Conservation (phyloP, 2,797 vertebrate species). For the Borostomias antarcticus region DNA sequence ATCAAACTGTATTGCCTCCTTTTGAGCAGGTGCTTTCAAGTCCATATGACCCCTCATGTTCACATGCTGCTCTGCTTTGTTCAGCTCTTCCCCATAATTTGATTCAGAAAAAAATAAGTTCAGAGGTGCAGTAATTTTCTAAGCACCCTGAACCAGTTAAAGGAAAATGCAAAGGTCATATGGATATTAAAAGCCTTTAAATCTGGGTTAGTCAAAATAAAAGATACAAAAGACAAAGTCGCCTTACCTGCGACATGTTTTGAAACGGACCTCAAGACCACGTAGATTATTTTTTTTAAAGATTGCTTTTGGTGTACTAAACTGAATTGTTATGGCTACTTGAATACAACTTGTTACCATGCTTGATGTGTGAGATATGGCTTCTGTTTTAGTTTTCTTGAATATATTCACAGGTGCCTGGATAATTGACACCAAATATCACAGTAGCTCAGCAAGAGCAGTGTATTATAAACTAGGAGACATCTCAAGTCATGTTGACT, state of each 20-base stretch:
- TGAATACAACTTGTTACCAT: constrained; percentile 9
- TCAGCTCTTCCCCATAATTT: too few relatives aligned
- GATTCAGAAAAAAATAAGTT: not conserved
- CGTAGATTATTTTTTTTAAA: not conserved
- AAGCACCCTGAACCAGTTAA: not conserved
- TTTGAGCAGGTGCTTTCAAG: constrained; percentile 19
- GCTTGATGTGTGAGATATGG: not conserved
- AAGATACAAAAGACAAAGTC: not conserved
- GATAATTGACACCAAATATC: not conserved
- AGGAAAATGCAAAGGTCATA: not conserved
- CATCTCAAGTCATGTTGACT: not conserved
- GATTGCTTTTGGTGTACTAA: constrained; percentile 11
- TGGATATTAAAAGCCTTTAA: not conserved
- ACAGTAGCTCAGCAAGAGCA: not conserved
- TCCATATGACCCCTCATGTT: not conserved
- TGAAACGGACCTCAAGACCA: not conserved
- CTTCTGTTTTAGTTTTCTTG: constrained; percentile 12
- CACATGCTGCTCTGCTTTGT: too few relatives aligned
- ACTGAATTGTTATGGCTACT: constrained; percentile 4
- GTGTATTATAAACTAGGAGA: not conserved
- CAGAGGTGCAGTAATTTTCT: not conserved
- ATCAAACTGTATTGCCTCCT: constrained; percentile 9
- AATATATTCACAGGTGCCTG: not conserved
- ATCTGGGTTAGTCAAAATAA: constrained; percentile 4
- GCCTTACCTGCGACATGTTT: not conserved